Evolutionary conservation across 2,888 invertebrate species (phyloP), one percentile per base, ranked within the genome.

Genomic region (Girardia tigrina): DNA sequence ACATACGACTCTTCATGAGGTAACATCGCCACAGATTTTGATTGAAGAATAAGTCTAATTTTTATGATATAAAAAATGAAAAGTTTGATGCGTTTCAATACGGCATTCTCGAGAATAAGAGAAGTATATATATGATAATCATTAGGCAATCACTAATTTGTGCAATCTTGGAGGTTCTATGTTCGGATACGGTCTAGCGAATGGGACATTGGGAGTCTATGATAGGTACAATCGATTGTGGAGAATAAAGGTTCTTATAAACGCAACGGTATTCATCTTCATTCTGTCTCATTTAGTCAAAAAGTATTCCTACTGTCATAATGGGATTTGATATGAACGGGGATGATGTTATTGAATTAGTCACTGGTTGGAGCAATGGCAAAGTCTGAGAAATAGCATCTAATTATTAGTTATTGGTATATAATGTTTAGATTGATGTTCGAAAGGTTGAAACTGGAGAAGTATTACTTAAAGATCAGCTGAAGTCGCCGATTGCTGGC

Each of bases 121-220:
- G n/a, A n/a, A n/a, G n/a, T n/a, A n/a, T n/a, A n/a, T n/a, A n/a
- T n/a, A n/a, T n/a, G n/a, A n/a, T n/a, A n/a, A n/a, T n/a, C n/a
- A n/a, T n/a, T 56, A 84, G 79, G 87, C 90, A 0, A 89, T 93
- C 0, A 88, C 89, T n/a, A 80, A 80, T 29, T 78, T 84, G 42
- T 83, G 83, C 77, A 79, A 80, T 6, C 81, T 84, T 81, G 78
- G 77, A 36, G 81, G 80, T 26, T 79, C 79, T 73, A 79, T 89
- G 79, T 94, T 93, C 84, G 92, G 91, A 0, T 94, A 94, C 84
- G 90, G 90, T 0, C 87, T 94, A 36, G 89, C 89, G 0, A 94
- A 94, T 84, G 94, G 94, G 0, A 94, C 94, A 0, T 90, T 95
- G 70, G 94, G 94, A 0, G 90, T 94, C 23, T 95, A 95, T 82